Conservation (phyloP, 2,888 invertebrate genomes). For the Idaea aversata region DNA sequence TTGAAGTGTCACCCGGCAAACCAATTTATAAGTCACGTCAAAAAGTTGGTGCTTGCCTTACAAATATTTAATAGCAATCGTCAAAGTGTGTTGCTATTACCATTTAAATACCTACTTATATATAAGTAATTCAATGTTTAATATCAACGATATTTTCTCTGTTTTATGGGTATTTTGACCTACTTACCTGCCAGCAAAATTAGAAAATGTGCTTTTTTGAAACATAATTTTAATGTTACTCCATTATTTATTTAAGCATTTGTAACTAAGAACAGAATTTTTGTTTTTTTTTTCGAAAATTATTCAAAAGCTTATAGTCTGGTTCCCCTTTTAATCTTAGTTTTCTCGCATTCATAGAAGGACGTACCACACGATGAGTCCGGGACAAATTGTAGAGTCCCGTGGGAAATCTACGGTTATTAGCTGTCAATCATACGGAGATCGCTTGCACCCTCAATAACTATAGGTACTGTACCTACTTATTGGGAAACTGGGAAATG, state of each 20-base stretch:
- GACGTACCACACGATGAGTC: constrained; percentile 13
- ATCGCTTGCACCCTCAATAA: constrained; percentile 14
- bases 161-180: too few relatives aligned
- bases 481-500: constrained; percentile 9
- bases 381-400: constrained; percentile 61
- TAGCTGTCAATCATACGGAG: constrained; percentile 67
- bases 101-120: too few relatives aligned
- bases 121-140: too few relatives aligned
- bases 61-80: constrained; percentile 4
- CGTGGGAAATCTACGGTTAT: constrained; percentile 72
- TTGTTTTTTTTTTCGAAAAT: too few relatives aligned
- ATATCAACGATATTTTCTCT: too few relatives aligned
- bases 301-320: background rate
- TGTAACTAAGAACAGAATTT: too few relatives aligned
- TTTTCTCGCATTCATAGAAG: background rate
- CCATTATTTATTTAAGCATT: too few relatives aligned
- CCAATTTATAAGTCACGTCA: background rate
- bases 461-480: background rate
- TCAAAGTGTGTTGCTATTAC: background rate
- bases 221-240: too few relatives aligned
- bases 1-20: too few relatives aligned
- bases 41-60: background rate
- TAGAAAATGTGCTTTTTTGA: background rate
- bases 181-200: too few relatives aligned
- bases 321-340: background rate